phyloP scores from a whole-genome alignment of 2,797 vertebrate species.

The Selene dorsalis region DNA sequence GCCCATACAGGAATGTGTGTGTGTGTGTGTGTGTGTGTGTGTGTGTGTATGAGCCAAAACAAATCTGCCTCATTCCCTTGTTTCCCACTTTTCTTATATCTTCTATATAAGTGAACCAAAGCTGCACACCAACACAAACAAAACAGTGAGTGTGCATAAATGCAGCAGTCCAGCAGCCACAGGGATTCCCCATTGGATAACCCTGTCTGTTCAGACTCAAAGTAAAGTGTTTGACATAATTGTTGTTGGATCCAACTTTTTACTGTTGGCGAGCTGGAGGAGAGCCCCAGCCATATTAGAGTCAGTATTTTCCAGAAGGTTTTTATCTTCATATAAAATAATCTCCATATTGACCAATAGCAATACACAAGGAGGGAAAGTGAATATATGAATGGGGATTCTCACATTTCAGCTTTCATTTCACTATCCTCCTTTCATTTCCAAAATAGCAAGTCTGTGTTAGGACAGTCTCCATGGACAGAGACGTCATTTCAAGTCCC shows the following conservation, averaged over 20 bases:
- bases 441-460: background rate
- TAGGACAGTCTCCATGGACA: slow-evolving; percentile 42
- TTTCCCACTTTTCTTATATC: background rate
- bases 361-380: background rate
- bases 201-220: slow-evolving; percentile 15
- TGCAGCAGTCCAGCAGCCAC: background rate
- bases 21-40: too few species aligned
- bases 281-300: background rate
- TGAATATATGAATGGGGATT: background rate
- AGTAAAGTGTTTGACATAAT: background rate
- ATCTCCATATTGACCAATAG: background rate
- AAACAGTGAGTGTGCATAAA: background rate
- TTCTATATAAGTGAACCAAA: background rate
- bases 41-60: too few species aligned
- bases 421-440: background rate
- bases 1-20: too few species aligned
- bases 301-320: background rate
- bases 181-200: slow-evolving; percentile 12
- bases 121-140: background rate
- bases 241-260: background rate
- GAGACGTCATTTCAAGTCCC: slow-evolving; percentile 66
- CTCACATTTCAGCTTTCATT: background rate
- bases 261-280: background rate
- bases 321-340: background rate
- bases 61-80: background rate